These are phyloP conservation scores for Sabatieria punctata DNA, from an alignment of 2,888 invertebrate genomes.

Conservation along the genomic window DNA sequence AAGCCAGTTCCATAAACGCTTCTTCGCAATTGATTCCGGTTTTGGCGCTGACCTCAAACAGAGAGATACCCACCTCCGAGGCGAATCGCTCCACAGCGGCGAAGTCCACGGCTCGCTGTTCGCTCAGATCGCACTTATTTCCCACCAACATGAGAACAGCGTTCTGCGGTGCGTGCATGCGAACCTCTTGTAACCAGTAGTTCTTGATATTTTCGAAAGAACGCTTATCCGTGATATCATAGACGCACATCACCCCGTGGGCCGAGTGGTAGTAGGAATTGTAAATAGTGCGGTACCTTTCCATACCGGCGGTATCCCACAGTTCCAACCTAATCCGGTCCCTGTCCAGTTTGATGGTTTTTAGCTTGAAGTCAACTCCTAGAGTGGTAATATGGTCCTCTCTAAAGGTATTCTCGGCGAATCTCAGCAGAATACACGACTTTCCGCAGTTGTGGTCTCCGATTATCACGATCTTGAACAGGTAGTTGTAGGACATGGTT, in stretches of 20 bases:
- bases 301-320: conserved; percentile 13
- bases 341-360: conserved; percentile 30
- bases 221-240: conserved; percentile 24
- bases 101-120: conserved; percentile 14
- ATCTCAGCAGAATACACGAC: conserved; percentile 29
- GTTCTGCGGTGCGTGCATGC: conserved; percentile 28
- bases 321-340: conserved; percentile 22
- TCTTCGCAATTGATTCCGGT: conserved; percentile 29
- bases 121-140: conserved; percentile 30
- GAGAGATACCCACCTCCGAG: conserved; percentile 25
- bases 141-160: conserved; percentile 31
- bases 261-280: conserved; percentile 32
- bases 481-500: conserved; percentile 30
- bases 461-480: conserved; percentile 21
- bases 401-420: conserved; percentile 27
- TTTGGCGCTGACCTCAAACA: conserved; percentile 31
- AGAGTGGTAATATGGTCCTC: conserved; percentile 21
- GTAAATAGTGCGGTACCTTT: conserved; percentile 24
- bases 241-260: conserved; percentile 31
- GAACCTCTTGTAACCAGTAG: conserved; percentile 28
- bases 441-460: conserved; percentile 32
- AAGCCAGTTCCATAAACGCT: conserved; percentile 26
- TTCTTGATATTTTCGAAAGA: conserved; percentile 27
- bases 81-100: conserved; percentile 16
- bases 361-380: conserved; percentile 31